A percentile compares a stretch with the other conserved stretches of the same genome.
Evolutionary conservation across 2,888 invertebrate species (phyloP).

Genomic region (Gryllus longicercus): DNA sequence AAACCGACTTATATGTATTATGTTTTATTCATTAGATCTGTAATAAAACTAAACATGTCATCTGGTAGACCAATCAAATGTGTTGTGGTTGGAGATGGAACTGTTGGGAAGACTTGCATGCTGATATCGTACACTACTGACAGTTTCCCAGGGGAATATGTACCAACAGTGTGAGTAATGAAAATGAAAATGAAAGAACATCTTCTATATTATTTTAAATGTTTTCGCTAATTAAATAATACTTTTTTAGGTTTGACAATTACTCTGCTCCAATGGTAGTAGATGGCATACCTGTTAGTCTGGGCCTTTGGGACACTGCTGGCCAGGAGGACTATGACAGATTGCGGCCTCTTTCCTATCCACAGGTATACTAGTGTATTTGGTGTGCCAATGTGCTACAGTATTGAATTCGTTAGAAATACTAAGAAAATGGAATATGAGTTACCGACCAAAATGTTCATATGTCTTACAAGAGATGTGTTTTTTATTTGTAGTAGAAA

Average conservation of each 20-base stretch:
- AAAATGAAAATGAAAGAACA: neutral
- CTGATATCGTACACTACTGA: slow-evolving; percentile 90
- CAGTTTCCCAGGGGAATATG: slow-evolving; percentile 92
- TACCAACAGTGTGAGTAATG: slow-evolving; percentile 88
- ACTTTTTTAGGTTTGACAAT: slow-evolving; percentile 84
- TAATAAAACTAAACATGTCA: slow-evolving; percentile 64
- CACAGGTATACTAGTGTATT: slow-evolving; percentile 51
- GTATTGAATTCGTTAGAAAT: no score
- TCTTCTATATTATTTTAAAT: neutral
- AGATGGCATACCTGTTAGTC: slow-evolving; percentile 92
- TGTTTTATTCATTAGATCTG: no score
- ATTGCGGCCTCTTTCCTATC: slow-evolving; percentile 92
- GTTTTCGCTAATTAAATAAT: neutral
- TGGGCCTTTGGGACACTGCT: slow-evolving; percentile 98
- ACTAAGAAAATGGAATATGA: no score
- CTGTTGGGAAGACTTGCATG: slow-evolving; percentile 92
- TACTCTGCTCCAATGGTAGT: slow-evolving; percentile 99
- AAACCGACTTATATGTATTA: no score
- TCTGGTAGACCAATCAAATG: slow-evolving; percentile 89
- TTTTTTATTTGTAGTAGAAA: no score
- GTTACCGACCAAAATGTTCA: no score
- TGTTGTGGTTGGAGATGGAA: slow-evolving; percentile 89
- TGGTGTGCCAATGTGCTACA: no score
- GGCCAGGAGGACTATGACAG: slow-evolving; percentile 98
- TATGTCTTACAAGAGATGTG: no score